phyloP scores from a whole-genome alignment of 1,140 invertebrate genomes.

The Drosophila albomicans region DNA sequence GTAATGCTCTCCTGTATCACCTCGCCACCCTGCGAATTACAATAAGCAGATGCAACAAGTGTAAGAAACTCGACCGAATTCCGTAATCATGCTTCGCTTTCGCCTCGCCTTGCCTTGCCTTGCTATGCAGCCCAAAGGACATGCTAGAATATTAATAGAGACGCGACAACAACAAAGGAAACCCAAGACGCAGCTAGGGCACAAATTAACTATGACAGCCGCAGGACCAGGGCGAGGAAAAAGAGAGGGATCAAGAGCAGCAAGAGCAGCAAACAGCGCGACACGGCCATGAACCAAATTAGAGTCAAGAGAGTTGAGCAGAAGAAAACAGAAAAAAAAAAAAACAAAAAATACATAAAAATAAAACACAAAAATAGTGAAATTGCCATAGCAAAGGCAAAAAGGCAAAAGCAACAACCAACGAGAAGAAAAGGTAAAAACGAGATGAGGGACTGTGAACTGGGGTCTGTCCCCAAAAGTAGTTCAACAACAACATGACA shows the following conservation, averaged over 20 bases:
- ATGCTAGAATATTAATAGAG: constrained; percentile 71
- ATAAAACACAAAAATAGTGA: constrained; percentile 29
- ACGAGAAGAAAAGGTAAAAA: constrained; percentile 26
- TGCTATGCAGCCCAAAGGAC: constrained; percentile 6
- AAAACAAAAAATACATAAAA: background rate
- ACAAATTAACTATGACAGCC: constrained; percentile 72
- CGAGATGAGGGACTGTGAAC: constrained; percentile 42
- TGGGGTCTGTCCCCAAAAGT: constrained; percentile 47
- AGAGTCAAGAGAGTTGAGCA: constrained; percentile 73
- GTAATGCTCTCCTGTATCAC: constrained; percentile 96
- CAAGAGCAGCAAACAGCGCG: constrained; percentile 22
- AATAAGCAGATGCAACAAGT: constrained; percentile 64
- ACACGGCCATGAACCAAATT: constrained; percentile 74
- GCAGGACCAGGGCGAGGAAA: constrained; percentile 14
- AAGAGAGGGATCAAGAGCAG: too few relatives aligned
- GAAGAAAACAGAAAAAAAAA: background rate
- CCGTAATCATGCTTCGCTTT: background rate
- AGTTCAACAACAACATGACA: constrained; percentile 71
- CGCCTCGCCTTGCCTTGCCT: background rate
- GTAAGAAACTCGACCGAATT: constrained; percentile 21
- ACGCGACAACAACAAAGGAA: constrained; percentile 22
- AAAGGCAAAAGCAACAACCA: constrained; percentile 8
- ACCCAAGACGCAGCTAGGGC: constrained; percentile 39
- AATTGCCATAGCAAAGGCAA: constrained; percentile 27
- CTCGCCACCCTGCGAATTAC: constrained; percentile 92